Percentiles rank a stretch among this genome's conserved stretches.
phyloP scores from a whole-genome alignment of 2,888 invertebrate genomes.

The Crossocerus cetratus region DNA sequence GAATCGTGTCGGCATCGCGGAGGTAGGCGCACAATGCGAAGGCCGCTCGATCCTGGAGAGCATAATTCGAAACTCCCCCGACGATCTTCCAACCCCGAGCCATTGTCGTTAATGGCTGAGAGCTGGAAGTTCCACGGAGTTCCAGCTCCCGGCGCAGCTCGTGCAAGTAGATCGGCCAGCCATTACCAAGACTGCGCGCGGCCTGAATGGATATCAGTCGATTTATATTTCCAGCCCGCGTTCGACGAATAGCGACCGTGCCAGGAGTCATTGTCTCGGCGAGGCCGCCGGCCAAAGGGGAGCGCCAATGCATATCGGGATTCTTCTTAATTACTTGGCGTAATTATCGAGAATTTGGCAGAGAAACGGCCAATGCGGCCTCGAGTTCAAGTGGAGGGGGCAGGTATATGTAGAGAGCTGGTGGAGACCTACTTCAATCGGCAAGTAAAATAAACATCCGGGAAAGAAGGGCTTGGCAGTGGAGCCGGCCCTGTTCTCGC shows the following conservation, averaged over 20 bases:
- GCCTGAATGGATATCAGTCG: too few relatives aligned
- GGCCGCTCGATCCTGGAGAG: constrained; percentile 34
- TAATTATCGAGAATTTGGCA: neutral
- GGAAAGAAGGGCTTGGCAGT: too few relatives aligned
- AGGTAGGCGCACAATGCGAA: constrained; percentile 32
- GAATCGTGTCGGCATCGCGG: constrained; percentile 17
- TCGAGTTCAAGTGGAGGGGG: neutral
- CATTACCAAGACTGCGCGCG: too few relatives aligned
- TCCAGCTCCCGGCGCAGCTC: constrained; percentile 1
- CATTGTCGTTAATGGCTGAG: constrained; percentile 30
- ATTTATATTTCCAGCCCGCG: too few relatives aligned
- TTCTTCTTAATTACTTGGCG: too few relatives aligned
- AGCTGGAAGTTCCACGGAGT: constrained; percentile 26
- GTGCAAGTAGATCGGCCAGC: constrained; percentile 19
- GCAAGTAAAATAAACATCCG: too few relatives aligned
- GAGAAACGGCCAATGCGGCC: constrained; percentile 19
- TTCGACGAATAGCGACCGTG: too few relatives aligned
- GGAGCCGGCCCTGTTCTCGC: too few relatives aligned
- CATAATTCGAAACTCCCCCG: constrained; percentile 43
- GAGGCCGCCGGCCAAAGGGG: neutral
- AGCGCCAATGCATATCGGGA: too few relatives aligned
- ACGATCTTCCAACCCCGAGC: constrained; percentile 20
- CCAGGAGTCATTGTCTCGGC: constrained; percentile 25
- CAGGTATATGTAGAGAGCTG: constrained; percentile 2
- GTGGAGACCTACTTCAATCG: too few relatives aligned